Evolutionary conservation across 2,113 vertebrate species (phyloP), one percentile per base, ranked within the genome.

Genomic region (Vulpes ferrilata): DNA sequence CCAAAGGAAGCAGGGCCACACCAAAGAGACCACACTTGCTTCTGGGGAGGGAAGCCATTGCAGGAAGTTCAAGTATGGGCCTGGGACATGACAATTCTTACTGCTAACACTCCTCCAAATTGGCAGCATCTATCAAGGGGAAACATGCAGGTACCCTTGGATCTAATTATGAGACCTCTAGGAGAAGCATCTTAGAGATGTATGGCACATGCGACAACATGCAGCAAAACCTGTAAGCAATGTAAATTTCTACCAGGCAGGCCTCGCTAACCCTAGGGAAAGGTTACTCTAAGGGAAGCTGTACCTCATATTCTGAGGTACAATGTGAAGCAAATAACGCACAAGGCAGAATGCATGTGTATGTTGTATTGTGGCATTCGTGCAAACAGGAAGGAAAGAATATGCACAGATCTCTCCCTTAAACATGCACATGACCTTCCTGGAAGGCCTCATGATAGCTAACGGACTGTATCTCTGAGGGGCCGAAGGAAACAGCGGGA

Each of bases 11-110:
- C 3, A 30, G 38, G 79, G 27, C 9, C 23, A 30, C 0, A 0
- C 53, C 73, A n/a, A 78, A 22, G 48, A 78, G 82, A 32, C 1
- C 0, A 22, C 16, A 5, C 35, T 11, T 0, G 1, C 48, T 57
- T 13, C 83, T 27, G n/a, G 25, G 1, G 43, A 43, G 1, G 17
- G 67, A 11, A 88, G 22, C 11, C 65, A 64, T 57, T 13, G 48
- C 1, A 1, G 2, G 64, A 55, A 0, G 0, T n/a, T 67, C 1
- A 0, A 8, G 19, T 2, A 7, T 1, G 0, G 27, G 22, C 62
- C 22, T 13, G 32, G 27, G 27, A 62, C 27, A 27, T 0, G 19
- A 35, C 2, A 9, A 5, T 23, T 94, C 27, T 32, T 13, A 11
- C 10, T 3, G 17, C 73, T 73, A 43, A 71, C 13, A 17, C 9